These are phyloP conservation scores for Nymphicus hollandicus DNA, from an alignment of 2,113 vertebrate genomes.

Conservation along the genomic window DNA sequence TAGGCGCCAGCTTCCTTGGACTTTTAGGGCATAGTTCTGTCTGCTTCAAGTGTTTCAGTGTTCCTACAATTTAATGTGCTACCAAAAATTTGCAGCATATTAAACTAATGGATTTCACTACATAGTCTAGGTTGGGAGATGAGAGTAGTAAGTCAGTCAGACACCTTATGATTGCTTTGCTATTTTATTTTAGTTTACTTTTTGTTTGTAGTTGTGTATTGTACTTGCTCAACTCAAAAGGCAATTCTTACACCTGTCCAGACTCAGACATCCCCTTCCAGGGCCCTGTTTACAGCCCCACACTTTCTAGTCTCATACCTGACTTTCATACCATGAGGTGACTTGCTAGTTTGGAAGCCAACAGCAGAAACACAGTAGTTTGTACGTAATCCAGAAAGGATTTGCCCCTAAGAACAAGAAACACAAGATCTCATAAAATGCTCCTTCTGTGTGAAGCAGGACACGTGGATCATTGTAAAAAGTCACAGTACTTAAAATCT, in stretches of 20 bases:
- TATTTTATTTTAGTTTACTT: background rate
- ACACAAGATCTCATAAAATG: background rate
- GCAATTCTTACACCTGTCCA: background rate
- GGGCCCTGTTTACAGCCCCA: background rate
- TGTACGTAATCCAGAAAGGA: background rate
- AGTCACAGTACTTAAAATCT: background rate
- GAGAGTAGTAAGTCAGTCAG: accelerated
- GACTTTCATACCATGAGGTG: background rate
- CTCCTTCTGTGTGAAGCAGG: background rate
- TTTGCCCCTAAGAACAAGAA: background rate
- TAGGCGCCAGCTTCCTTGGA: background rate
- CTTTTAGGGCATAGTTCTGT: background rate
- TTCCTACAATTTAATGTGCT: background rate
- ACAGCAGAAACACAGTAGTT: background rate
- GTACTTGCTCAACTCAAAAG: background rate
- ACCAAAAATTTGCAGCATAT: background rate
- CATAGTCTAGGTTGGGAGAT: accelerated
- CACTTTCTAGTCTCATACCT: background rate
- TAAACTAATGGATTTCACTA: background rate
- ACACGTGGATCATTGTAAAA: background rate
- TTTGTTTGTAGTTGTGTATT: background rate
- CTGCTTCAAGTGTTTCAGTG: background rate
- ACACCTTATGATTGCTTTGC: background rate
- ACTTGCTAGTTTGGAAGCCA: background rate
- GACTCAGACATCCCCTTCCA: background rate